These are phyloP conservation scores for Axis porcinus DNA, from an alignment of 2,113 vertebrate genomes.

Conservation along the genomic window DNA sequence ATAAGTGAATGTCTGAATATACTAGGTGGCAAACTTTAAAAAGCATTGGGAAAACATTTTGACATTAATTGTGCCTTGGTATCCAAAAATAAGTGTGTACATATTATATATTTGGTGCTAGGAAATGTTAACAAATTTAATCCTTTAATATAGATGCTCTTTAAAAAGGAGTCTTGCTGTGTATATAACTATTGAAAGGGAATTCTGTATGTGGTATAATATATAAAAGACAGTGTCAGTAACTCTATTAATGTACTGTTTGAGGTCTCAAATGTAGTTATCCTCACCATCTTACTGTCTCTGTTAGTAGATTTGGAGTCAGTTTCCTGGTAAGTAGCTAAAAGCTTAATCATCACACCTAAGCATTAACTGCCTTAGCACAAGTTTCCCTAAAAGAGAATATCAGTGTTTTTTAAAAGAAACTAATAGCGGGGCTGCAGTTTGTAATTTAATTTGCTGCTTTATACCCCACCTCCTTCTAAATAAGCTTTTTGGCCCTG, in stretches of 20 bases:
- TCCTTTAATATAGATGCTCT: conserved; percentile 75
- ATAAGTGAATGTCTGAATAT: conserved; percentile 8
- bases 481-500: not conserved
- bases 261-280: conserved; percentile 77
- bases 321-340: conserved; percentile 72
- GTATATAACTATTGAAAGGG: conserved; percentile 53
- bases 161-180: conserved; percentile 77
- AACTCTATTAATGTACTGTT: conserved; percentile 64
- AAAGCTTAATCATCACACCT: conserved; percentile 2
- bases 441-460: not conserved
- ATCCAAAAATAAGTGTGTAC: conserved; percentile 72
- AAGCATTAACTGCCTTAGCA: not conserved
- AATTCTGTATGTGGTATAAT: conserved; percentile 68
- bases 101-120: conserved; percentile 75
- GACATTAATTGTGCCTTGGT: conserved; percentile 57
- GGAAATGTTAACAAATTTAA: conserved; percentile 74
- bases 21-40: not conserved
- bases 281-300: conserved; percentile 81
- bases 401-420: not conserved
- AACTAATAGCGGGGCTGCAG: not conserved
- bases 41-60: conserved; percentile 41
- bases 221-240: conserved; percentile 70
- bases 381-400: not conserved
- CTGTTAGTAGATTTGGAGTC: conserved; percentile 65
- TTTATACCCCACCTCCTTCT: not conserved